Percentiles rank a stretch among this genome's conserved stretches.
phyloP scores from a whole-genome alignment of 1,140 invertebrate genomes.

The Pseudomyrmex pallidus region DNA sequence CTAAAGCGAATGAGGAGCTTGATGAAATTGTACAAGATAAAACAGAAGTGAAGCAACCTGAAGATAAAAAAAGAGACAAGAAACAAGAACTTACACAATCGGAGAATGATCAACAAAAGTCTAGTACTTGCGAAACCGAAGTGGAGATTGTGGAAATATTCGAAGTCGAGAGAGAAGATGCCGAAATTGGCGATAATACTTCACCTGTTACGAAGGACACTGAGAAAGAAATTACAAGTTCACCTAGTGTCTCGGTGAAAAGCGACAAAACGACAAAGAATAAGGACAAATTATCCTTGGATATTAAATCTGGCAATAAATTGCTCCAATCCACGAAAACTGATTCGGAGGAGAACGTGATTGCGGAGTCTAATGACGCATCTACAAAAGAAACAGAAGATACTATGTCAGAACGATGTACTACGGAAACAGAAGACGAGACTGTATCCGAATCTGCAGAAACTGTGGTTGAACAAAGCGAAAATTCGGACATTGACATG shows the following conservation, averaged over 20 bases:
- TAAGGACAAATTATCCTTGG: conserved; percentile 26
- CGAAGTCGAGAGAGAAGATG: conserved; percentile 77
- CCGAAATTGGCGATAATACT: conserved; percentile 27
- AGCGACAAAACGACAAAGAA: conserved; percentile 6
- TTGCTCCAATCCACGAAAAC: conserved; percentile 15
- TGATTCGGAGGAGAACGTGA: conserved; percentile 12
- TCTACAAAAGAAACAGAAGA: conserved; percentile 63
- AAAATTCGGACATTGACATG: conserved; percentile 70
- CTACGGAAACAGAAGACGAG: conserved; percentile 72
- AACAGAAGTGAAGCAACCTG: conserved; percentile 34
- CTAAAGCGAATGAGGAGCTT: conserved; percentile 10
- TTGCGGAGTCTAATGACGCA: conserved; percentile 29
- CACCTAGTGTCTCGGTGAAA: conserved; percentile 10
- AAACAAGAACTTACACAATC: background rate
- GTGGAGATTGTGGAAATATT: conserved; percentile 82
- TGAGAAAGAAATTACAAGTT: background rate
- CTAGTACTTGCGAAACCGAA: conserved; percentile 67
- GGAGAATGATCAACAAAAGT: conserved; percentile 37
- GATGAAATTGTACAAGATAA: conserved; percentile 55
- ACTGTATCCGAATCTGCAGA: conserved; percentile 72
- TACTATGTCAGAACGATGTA: conserved; percentile 63
- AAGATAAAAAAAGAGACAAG: conserved; percentile 42
- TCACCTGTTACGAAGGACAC: conserved; percentile 14
- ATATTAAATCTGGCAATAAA: conserved; percentile 30
- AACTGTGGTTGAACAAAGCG: conserved; percentile 71